Evolutionary conservation across 2,797 vertebrate species (phyloP), one percentile per base, ranked within the genome.

Genomic region (Propithecus perrieri): DNA sequence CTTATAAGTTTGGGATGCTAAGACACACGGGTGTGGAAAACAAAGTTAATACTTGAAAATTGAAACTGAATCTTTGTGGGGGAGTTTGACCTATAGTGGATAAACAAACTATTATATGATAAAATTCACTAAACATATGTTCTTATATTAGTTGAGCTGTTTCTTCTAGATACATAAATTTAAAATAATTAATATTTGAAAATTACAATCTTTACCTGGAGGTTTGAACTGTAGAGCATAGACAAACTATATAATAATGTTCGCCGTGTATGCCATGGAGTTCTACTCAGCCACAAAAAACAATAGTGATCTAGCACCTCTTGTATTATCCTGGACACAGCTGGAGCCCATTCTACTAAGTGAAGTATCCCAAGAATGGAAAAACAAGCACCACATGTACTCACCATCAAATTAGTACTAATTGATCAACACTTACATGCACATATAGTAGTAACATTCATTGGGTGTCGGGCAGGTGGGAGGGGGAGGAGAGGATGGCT

Each of bases 151-250:
- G 81, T 55, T 71, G 63, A 86, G 2, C 61, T 67, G 7, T 93
- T 92, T 85, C 17, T 89, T 74, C 48, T 80, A 80, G 71, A 35
- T 67, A 83, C 20, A 61, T 53, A 89, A 71, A 46, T 69, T 12
- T 17, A 53, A 92, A 85, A 80, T 87, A 72, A 65, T 84, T 83
- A 90, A 96, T 92, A 72, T 87, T 74, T 65, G 53, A 85, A 92
- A 88, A 91, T 11, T 65, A 57, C 9, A 41, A n/a, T 92, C 22
- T 71, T 85, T 89, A 79, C 53, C 46, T 84, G 4, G 9, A 87
- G 24, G 38, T 80, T 95, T 76, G 38, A 87, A 88, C 41, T n/a
- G 5, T 61, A 18, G 11, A 69, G 24, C 13, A 41, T 30, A 72
- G 65, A 65, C 35, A 86, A 61, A 91, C 55, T 76, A 59, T 63